Evolutionary conservation across 1,140 invertebrate genomes (phyloP), one percentile per base, ranked within the genome.

Genomic region (Drosophila lowei): DNA sequence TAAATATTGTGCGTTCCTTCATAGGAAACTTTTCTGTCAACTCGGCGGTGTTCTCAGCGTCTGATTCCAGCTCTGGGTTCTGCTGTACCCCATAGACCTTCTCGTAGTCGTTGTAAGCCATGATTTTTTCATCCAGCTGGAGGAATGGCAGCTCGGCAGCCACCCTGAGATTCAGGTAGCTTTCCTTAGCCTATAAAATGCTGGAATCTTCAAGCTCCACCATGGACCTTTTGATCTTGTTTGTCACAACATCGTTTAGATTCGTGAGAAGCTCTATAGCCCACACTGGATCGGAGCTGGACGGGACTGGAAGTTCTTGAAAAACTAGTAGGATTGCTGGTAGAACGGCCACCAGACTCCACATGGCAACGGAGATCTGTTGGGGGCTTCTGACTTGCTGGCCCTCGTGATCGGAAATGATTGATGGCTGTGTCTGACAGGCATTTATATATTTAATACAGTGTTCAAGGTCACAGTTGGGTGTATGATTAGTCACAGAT

Each of bases 61-160:
- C 11, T 34, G 30, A 6, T 46, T 21, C 8, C 41, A 46, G 13
- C 4, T 15, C 7, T 9, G 11, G 46, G 42, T 28, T 34, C 16
- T 6, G 5, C 13, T 13, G 9, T n/a, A 9, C 4, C 7, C 28
- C 30, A 25, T 67, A 54, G 21, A 2, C 9, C 21, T 11, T 34
- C 3, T 66, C 42, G 16, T 64, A 77, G 2, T 42, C 42, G 42
- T 68, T 56, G 15, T 64, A 74, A 0, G 28, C 46, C 11, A 4
- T 43, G 1, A 77, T 64, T 46, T 77, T 77, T 18, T 53, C 25
- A 44, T 73, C 71, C 13, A 77, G 55, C 6, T 64, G 44, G 2
- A 23, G 16, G 3, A 73, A 1, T 6, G 74, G 59, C 21, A 77
- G 21, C 3, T 11, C 15, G 18, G 15, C 55, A 3, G 74, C 74